These are phyloP conservation scores for Machaerirhynchus nigripectus DNA, from an alignment of 2,113 vertebrate species.

Conservation along the genomic window DNA sequence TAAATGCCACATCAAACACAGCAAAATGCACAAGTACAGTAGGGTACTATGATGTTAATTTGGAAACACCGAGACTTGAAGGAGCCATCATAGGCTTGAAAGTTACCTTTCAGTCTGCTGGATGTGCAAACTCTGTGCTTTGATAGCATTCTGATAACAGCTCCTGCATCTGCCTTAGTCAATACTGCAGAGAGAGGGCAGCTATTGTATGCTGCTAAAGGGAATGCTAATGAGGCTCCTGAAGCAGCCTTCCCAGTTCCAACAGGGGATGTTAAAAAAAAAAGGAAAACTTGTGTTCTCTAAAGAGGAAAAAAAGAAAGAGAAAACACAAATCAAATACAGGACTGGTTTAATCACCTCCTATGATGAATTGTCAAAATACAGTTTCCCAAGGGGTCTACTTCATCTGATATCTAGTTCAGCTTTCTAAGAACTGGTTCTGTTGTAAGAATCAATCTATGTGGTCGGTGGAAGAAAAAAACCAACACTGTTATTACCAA, in stretches of 20 bases:
- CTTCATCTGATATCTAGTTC: background rate
- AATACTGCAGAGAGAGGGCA: background rate
- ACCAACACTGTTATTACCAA: background rate
- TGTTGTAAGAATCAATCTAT: background rate
- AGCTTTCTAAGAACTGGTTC: background rate
- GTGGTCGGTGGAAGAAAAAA: background rate
- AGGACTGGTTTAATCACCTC: background rate
- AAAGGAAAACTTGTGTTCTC: background rate
- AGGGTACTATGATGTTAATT: background rate
- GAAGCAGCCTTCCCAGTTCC: background rate
- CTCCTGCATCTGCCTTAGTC: background rate
- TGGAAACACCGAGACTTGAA: background rate
- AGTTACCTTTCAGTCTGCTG: background rate
- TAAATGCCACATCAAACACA: background rate
- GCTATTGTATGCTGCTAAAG: background rate
- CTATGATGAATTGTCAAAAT: background rate
- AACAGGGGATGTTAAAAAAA: background rate
- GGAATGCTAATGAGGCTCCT: background rate
- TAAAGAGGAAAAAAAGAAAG: background rate
- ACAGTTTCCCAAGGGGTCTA: background rate
- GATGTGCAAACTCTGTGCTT: background rate
- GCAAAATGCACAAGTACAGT: background rate
- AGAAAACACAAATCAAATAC: background rate
- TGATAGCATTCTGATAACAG: background rate
- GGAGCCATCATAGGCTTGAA: background rate